Evolutionary conservation across 2,888 invertebrate species (phyloP).

Genomic region (Drosophila kanekoi): DNA sequence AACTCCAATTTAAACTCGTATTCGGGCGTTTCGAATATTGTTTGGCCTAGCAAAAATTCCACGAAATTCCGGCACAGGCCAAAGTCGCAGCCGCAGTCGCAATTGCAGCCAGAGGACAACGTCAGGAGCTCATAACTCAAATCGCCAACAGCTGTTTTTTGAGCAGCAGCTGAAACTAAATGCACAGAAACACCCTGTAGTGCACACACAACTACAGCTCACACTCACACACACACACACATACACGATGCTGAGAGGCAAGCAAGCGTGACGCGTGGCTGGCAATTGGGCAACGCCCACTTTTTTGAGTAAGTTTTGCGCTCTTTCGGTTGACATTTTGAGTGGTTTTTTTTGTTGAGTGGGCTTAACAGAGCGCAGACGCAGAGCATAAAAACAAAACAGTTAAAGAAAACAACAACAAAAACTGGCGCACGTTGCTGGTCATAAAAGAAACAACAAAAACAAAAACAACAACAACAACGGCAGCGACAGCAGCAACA

Average conservation of each 20-base stretch:
- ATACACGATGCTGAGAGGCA: conserved; percentile 27
- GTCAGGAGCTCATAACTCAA: conserved; percentile 61
- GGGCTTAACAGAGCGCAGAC: conserved; percentile 56
- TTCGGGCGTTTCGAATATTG: background rate
- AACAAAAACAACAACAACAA: conserved; percentile 27
- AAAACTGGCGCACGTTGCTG: conserved; percentile 57
- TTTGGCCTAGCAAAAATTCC: conserved; percentile 36
- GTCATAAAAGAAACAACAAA: conserved; percentile 54
- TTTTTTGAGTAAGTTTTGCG: conserved; percentile 48
- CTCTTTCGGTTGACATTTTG: conserved; percentile 24
- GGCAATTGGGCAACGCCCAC: conserved; percentile 55
- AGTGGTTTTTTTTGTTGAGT: conserved; percentile 42
- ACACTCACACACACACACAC: conserved; percentile 14
- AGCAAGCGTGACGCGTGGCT: conserved; percentile 40
- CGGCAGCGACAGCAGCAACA: conserved; percentile 45
- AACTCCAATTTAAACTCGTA: background rate
- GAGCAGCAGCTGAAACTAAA: conserved; percentile 53
- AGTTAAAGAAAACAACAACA: conserved; percentile 30
- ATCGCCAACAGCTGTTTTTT: conserved; percentile 59
- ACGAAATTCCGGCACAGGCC: conserved; percentile 62
- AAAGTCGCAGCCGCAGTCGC: conserved; percentile 28
- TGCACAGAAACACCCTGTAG: conserved; percentile 69
- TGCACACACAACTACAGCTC: conserved; percentile 11
- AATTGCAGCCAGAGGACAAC: conserved; percentile 32
- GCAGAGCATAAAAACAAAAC: conserved; percentile 57